phyloP scores from a whole-genome alignment of 2,113 vertebrate genomes.

The Trematocara stigmaticum region DNA sequence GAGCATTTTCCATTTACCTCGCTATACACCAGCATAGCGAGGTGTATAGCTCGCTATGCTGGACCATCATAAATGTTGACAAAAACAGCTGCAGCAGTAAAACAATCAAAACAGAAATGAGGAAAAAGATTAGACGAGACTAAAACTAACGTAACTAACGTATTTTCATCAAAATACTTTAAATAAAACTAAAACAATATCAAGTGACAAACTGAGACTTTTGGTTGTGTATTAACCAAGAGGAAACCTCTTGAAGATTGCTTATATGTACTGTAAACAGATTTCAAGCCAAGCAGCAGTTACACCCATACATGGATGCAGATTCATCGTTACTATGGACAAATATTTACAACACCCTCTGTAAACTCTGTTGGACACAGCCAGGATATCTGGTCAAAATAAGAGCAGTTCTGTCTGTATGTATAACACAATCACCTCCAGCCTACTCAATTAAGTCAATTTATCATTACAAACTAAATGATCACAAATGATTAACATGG shows the following conservation, averaged over 20 bases:
- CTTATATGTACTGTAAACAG: not conserved
- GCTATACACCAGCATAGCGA: not conserved
- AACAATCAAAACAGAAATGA: not conserved
- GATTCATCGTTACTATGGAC: not conserved
- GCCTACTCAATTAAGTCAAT: not conserved
- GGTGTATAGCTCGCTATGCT: not conserved
- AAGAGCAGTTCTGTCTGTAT: not conserved
- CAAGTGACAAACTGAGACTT: not conserved
- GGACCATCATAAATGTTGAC: not conserved
- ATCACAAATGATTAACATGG: not conserved
- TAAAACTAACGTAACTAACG: not conserved
- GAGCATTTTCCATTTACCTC: not conserved
- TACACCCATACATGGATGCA: not conserved
- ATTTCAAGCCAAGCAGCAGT: not conserved
- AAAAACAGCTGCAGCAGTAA: not conserved
- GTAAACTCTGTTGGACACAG: not conserved
- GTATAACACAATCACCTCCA: not conserved
- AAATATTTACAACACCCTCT: constrained; percentile 15
- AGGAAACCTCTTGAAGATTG: not conserved
- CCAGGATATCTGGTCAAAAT: not conserved
- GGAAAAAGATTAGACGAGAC: not conserved
- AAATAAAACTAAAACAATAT: not conserved
- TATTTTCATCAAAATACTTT: not conserved
- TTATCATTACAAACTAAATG: not conserved
- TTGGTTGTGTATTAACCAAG: not conserved